Conservation (phyloP, 2,797 vertebrate genomes). For the Glyptemys insculpta region DNA sequence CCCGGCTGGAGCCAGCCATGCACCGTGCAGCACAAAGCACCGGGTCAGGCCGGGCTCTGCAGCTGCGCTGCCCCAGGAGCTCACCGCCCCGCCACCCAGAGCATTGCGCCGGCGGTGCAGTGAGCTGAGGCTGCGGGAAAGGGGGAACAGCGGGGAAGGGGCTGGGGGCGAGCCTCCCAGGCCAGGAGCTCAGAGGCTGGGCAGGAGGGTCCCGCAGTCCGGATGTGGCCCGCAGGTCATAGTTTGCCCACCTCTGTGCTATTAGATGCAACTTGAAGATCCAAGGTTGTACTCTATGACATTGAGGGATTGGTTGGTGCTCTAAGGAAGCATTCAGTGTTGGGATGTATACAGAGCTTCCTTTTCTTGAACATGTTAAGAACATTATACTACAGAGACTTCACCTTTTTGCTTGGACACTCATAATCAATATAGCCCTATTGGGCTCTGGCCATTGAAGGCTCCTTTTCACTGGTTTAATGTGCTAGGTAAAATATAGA, state of each 20-base stretch:
- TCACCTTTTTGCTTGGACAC: neutral
- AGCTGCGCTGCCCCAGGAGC: no score
- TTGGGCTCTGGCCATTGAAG: neutral
- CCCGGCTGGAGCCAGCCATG: no score
- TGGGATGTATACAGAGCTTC: neutral
- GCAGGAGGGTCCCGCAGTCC: no score
- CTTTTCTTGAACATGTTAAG: neutral
- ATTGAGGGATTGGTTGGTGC: rapidly evolving
- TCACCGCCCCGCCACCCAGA: no score
- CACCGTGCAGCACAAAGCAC: no score
- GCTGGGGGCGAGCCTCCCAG: no score
- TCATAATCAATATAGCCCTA: neutral
- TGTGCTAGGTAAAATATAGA: neutral
- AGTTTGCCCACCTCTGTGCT: neutral
- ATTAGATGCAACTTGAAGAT: neutral
- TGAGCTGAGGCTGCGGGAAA: no score
- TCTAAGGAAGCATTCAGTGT: neutral
- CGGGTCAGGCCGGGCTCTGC: no score
- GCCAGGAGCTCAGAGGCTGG: no score
- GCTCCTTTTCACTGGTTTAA: neutral
- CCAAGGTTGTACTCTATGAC: rapidly evolving
- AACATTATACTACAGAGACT: neutral
- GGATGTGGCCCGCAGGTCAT: no score
- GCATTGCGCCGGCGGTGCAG: no score
- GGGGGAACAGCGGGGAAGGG: no score